Evolutionary conservation across 2,888 invertebrate species (phyloP).

Genomic region (Scaptomyza polygonia): DNA sequence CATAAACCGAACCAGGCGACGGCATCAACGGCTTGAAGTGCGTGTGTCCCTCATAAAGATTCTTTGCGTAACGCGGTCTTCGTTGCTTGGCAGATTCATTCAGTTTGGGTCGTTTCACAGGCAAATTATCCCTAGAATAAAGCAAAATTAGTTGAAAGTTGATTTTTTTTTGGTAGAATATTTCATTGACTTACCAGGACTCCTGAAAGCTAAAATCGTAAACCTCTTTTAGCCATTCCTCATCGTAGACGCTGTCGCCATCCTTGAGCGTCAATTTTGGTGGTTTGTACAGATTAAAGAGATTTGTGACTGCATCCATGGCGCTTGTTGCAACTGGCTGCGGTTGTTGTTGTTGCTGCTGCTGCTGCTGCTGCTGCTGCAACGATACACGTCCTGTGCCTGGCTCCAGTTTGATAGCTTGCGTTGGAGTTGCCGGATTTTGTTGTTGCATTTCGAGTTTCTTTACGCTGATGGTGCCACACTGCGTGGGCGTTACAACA

Average conservation of each 20-base stretch:
- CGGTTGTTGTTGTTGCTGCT: conserved; percentile 24
- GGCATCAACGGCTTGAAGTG: conserved; percentile 85
- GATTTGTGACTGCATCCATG: conserved; percentile 78
- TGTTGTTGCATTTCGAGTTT: conserved; percentile 79
- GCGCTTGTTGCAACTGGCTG: conserved; percentile 23
- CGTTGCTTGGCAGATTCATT: conserved; percentile 85
- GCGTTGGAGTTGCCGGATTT: conserved; percentile 21
- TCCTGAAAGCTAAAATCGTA: conserved; percentile 95
- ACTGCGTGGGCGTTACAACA: conserved; percentile 51
- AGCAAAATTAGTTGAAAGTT: background rate
- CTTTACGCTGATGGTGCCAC: conserved; percentile 81
- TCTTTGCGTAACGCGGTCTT: conserved; percentile 83
- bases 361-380: conserved; percentile 41
- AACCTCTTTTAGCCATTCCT: conserved; percentile 92
- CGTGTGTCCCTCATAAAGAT: conserved; percentile 88
- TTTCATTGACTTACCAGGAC: conserved; percentile 90
- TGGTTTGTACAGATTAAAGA: conserved; percentile 87
- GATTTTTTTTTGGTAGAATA: background rate
- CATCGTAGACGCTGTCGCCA: conserved; percentile 91
- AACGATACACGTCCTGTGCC: conserved; percentile 28
- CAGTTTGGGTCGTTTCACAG: conserved; percentile 93
- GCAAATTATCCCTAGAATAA: conserved; percentile 91
- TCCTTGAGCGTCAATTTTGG: conserved; percentile 92
- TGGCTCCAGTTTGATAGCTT: conserved; percentile 64
- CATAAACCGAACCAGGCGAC: conserved; percentile 82